Evolutionary conservation across 53 echinoderm and acorn worm genomes (phyloP).

Genomic region (Holothuria leucospilota): DNA sequence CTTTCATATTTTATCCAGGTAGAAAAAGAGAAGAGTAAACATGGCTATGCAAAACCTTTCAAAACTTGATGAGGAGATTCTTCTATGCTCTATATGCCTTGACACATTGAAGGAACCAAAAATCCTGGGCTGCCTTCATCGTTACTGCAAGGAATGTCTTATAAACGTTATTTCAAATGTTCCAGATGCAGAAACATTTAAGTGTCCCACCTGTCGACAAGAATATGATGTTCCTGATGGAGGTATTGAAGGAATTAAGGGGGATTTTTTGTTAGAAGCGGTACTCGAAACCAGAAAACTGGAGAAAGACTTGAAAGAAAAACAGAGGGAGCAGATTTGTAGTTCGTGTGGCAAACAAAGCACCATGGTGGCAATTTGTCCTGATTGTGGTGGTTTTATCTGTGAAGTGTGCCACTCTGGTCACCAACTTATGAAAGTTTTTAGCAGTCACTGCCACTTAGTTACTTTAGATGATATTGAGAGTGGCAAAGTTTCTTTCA

Average conservation of each 20-base stretch:
- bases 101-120: neutral
- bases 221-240: neutral
- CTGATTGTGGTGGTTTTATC: neutral
- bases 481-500: neutral
- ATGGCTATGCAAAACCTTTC: neutral
- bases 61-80: neutral
- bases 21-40: no score
- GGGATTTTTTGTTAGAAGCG: neutral
- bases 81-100: neutral
- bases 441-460: neutral
- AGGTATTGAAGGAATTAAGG: neutral
- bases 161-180: neutral
- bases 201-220: constrained; percentile 9
- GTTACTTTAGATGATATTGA: constrained; percentile 1
- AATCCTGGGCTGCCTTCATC: neutral
- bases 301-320: neutral
- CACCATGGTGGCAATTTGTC: constrained; percentile 12
- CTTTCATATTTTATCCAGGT: no score
- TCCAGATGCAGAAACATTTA: neutral
- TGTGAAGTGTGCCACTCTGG: neutral
- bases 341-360: neutral
- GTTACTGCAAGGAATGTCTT: constrained; percentile 1
- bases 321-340: constrained; percentile 1
- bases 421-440: neutral
- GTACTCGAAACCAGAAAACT: neutral